A percentile compares a stretch with the other conserved stretches of the same genome.
Conservation (phyloP, 2,888 invertebrate species). For the Epicampocera succincta region DNA sequence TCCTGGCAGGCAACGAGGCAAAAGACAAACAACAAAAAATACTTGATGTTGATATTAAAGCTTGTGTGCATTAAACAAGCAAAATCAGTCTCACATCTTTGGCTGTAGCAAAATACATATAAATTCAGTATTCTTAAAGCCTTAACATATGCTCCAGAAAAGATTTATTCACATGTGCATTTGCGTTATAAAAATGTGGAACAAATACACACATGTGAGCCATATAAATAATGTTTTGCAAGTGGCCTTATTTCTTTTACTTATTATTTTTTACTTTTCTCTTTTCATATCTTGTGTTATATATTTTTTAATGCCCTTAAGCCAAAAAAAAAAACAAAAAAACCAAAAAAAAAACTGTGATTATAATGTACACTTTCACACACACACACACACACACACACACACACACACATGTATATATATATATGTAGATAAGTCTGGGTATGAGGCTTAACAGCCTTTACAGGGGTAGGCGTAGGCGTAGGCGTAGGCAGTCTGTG, state of each 20-base stretch:
- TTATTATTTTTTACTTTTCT: no score
- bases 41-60: constrained; percentile 45
- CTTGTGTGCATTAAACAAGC: constrained; percentile 28
- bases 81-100: constrained; percentile 39
- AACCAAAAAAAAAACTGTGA: no score
- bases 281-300: constrained; percentile 4
- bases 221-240: constrained; percentile 54
- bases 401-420: no score
- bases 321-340: no score
- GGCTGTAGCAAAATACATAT: constrained; percentile 7
- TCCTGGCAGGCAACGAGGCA: neutral
- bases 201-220: constrained; percentile 37
- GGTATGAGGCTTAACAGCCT: neutral
- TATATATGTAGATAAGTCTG: neutral
- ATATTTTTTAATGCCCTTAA: constrained; percentile 59
- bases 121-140: constrained; percentile 42
- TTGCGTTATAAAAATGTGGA: constrained; percentile 43
- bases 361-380: no score
- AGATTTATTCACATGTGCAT: constrained; percentile 9
- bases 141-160: constrained; percentile 54
- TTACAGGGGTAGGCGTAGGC: neutral
- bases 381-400: no score
- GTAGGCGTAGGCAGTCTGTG: no score
- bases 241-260: constrained; percentile 62
- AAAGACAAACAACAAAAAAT: neutral